These are phyloP conservation scores for Herpetotheres cachinnans DNA, from an alignment of 2,113 vertebrate genomes.

Conservation along the genomic window DNA sequence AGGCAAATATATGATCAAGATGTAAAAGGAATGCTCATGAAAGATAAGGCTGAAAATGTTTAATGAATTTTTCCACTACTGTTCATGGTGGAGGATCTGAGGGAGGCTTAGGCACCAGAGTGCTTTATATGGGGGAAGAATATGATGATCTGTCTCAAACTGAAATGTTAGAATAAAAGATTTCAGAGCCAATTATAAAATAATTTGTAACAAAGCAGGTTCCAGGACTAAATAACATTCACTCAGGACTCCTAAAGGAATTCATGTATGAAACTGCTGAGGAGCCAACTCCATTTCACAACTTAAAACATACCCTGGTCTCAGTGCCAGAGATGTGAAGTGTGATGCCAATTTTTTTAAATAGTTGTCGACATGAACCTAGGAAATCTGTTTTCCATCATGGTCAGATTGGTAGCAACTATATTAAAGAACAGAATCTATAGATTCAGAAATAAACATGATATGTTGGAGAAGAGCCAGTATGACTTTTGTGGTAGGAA, in stretches of 20 bases:
- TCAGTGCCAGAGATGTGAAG: background rate
- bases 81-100: slow-evolving; percentile 31
- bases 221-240: background rate
- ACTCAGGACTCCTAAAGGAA: background rate
- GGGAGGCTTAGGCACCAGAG: background rate
- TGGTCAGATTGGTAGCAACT: background rate
- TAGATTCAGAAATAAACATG: background rate
- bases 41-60: slow-evolving; percentile 36
- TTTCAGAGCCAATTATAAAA: background rate
- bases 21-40: slow-evolving; percentile 29
- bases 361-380: background rate
- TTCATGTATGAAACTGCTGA: background rate
- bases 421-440: background rate
- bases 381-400: background rate
- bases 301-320: background rate
- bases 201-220: background rate
- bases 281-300: background rate
- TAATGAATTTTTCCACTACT: slow-evolving; percentile 37
- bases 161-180: background rate
- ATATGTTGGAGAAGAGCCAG: background rate
- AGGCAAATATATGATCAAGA: slow-evolving; percentile 51
- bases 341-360: background rate
- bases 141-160: background rate
- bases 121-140: background rate
- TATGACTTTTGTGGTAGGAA: background rate